Percentiles rank a stretch among this genome's conserved stretches.
phyloP scores from a whole-genome alignment of 2,113 vertebrate genomes.

The Macroglossus sobrinus region DNA sequence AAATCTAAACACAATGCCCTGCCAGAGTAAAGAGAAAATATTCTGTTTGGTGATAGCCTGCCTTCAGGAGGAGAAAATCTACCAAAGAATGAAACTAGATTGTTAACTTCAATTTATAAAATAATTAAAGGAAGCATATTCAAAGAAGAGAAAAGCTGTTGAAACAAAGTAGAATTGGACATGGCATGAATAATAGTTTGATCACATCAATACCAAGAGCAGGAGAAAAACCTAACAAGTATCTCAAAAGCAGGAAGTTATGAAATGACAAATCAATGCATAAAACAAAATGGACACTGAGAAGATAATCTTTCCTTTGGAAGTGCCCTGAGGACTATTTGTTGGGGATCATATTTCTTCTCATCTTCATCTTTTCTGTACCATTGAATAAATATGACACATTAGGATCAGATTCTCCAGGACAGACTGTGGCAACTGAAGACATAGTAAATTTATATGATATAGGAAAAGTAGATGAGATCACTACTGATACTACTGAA shows the following conservation, averaged over 20 bases:
- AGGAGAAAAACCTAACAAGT: slow-evolving; percentile 79
- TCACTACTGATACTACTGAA: slow-evolving; percentile 85
- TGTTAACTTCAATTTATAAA: slow-evolving; percentile 83
- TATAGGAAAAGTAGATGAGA: slow-evolving; percentile 90
- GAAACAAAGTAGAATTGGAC: slow-evolving; percentile 89
- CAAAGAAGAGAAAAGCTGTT: slow-evolving; percentile 88
- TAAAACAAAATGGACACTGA: slow-evolving; percentile 90
- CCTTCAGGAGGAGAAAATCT: slow-evolving; percentile 75
- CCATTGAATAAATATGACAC: slow-evolving; percentile 93
- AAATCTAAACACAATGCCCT: slow-evolving; percentile 80
- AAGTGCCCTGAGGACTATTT: slow-evolving; percentile 88
- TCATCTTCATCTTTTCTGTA: slow-evolving; percentile 92
- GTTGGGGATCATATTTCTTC: slow-evolving; percentile 91
- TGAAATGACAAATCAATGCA: slow-evolving; percentile 87
- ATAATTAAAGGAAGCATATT: slow-evolving; percentile 82
- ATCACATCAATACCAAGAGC: slow-evolving; percentile 88
- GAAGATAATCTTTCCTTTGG: slow-evolving; percentile 84
- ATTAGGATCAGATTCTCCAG: slow-evolving; percentile 89
- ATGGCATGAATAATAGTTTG: slow-evolving; percentile 89
- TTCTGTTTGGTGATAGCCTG: slow-evolving; percentile 77
- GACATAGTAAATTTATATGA: slow-evolving; percentile 92
- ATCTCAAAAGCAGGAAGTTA: slow-evolving; percentile 87
- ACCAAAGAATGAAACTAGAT: slow-evolving; percentile 79
- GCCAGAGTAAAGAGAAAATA: slow-evolving; percentile 90
- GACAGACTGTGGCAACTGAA: slow-evolving; percentile 89